Percentiles rank a stretch among this genome's conserved stretches.
These are phyloP conservation scores for Parazoanthus atlanticus DNA, from an alignment of 92 coral and sea anemone species.

Conservation along the genomic window DNA sequence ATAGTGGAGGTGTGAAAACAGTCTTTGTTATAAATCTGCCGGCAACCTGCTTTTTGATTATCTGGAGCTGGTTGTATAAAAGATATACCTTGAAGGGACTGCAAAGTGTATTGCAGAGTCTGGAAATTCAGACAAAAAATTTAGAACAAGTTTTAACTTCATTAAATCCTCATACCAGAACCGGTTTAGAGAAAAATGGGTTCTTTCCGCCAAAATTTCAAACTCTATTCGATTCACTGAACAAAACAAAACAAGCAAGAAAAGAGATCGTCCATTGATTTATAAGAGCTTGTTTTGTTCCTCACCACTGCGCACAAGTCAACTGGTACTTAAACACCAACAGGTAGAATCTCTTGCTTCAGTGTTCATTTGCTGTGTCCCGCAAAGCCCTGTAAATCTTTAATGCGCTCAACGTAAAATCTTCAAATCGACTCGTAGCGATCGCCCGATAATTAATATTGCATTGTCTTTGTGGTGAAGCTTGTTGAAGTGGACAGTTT, in stretches of 20 bases:
- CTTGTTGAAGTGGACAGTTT: conserved; percentile 25
- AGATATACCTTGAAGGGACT: neutral
- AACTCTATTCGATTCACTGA: conserved; percentile 39
- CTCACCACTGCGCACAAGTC: conserved; percentile 40
- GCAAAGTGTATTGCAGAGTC: neutral
- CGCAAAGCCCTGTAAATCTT: conserved; percentile 25
- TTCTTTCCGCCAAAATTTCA: conserved; percentile 44
- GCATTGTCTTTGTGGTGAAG: conserved; percentile 44
- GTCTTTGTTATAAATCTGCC: neutral
- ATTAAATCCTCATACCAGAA: neutral
- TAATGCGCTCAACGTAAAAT: conserved; percentile 37
- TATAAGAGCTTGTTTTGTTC: conserved; percentile 30
- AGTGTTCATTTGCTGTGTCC: conserved; percentile 38
- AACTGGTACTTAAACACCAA: conserved; percentile 12
- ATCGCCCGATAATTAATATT: conserved; percentile 32
- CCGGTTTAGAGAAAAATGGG: neutral
- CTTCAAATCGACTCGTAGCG: conserved; percentile 23
- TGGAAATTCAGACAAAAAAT: neutral
- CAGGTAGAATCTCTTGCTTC: conserved; percentile 40
- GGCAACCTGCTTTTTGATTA: neutral
- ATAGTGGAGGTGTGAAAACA: neutral
- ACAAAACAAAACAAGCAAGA: conserved; percentile 39
- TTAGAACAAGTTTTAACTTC: neutral
- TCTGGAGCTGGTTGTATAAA: neutral
- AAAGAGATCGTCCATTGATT: conserved; percentile 36